Conservation (phyloP, 2,113 vertebrate genomes). For the Larimichthys polyactis region DNA sequence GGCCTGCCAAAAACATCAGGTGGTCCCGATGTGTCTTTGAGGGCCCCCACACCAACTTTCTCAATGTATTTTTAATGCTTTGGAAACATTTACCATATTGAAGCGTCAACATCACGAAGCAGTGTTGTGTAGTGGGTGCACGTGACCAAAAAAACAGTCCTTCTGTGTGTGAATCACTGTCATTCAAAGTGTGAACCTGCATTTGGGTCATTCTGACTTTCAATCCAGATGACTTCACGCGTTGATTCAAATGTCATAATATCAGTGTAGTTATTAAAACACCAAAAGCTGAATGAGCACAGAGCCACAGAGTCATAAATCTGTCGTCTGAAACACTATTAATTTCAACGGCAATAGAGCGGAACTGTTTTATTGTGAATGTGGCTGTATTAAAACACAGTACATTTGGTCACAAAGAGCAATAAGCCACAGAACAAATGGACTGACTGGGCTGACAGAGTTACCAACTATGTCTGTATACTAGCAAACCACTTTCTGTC, state of each 20-base stretch:
- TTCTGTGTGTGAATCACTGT: conserved; percentile 9
- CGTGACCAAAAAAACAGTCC: neutral
- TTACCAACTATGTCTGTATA: too few relatives aligned
- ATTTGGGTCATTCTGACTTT: conserved; percentile 4
- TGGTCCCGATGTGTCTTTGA: conserved; percentile 27
- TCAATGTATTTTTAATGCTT: conserved; percentile 44
- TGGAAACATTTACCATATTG: conserved; percentile 8
- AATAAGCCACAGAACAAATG: too few relatives aligned
- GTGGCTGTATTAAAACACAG: too few relatives aligned
- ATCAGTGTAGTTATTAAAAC: neutral
- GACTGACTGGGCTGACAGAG: too few relatives aligned
- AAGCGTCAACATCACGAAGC: neutral
- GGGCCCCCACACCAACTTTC: conserved; percentile 18
- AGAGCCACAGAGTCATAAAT: too few relatives aligned
- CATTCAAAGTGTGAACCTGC: neutral
- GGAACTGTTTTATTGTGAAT: too few relatives aligned
- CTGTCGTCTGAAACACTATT: too few relatives aligned
- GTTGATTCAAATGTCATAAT: neutral
- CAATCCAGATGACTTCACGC: neutral
- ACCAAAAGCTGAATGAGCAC: neutral
- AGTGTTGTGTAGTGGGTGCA: neutral
- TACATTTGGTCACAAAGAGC: too few relatives aligned
- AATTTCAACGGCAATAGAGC: too few relatives aligned
- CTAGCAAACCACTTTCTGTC: too few relatives aligned
- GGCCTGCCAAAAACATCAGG: conserved; percentile 54